Conservation (phyloP, 2,797 vertebrate genomes). For the Gadopsis marmoratus region DNA sequence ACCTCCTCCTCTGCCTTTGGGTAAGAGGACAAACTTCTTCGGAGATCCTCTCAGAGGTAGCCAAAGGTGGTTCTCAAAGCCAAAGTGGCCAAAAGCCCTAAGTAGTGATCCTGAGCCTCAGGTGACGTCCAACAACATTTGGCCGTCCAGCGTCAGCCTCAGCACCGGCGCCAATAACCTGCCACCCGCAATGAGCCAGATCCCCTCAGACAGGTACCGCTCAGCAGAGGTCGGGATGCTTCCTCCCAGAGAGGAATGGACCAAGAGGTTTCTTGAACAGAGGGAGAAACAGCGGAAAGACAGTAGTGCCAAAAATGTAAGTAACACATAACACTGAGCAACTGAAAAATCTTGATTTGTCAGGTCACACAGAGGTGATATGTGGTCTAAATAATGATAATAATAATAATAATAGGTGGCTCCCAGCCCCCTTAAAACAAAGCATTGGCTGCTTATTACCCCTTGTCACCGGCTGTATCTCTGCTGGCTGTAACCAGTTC, state of each 20-base stretch:
- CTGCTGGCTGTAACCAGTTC: neutral
- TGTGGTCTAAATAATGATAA: neutral
- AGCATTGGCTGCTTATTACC: neutral
- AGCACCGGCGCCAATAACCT: conserved; percentile 84
- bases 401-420: too few species aligned
- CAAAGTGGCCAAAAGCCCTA: conserved; percentile 89
- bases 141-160: conserved; percentile 70
- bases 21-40: conserved; percentile 70
- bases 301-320: conserved; percentile 71
- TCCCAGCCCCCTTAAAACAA: neutral
- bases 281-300: conserved; percentile 76
- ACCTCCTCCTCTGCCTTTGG: conserved; percentile 82
- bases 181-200: conserved; percentile 91
- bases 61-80: conserved; percentile 91
- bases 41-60: conserved; percentile 74
- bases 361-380: neutral
- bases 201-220: conserved; percentile 90
- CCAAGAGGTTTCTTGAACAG: conserved; percentile 88
- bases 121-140: conserved; percentile 83
- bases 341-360: neutral
- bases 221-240: conserved; percentile 85
- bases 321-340: conserved; percentile 23
- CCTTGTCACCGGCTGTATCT: neutral
- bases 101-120: conserved; percentile 87
- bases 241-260: conserved; percentile 88